Conservation (phyloP, 2,113 vertebrate species). For the Periophthalmodon schlosseri region DNA sequence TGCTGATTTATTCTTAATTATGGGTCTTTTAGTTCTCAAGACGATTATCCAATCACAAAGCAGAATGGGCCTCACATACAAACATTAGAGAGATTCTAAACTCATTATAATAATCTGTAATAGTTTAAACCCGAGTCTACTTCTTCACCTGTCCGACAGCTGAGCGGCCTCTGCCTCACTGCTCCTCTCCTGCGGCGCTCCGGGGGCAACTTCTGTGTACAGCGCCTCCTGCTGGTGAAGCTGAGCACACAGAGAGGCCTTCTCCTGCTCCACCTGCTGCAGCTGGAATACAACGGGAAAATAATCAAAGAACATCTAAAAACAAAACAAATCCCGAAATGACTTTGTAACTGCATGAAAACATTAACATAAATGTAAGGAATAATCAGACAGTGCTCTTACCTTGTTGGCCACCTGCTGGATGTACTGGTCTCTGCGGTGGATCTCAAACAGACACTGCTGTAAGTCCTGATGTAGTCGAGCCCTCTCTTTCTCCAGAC, state of each 20-base stretch:
- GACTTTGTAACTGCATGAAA: no score
- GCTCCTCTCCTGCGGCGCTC: constrained; percentile 84
- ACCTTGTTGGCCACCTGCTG: constrained; percentile 84
- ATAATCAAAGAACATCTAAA: no score
- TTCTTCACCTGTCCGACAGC: constrained; percentile 81
- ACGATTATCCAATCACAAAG: no score
- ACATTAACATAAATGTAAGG: no score
- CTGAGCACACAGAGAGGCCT: constrained; percentile 68
- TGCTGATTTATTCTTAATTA: no score
- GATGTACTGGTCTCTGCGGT: constrained; percentile 80
- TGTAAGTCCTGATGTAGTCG: constrained; percentile 80
- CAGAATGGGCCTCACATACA: no score
- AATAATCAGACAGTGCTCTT: neutral
- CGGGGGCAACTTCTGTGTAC: constrained; percentile 81
- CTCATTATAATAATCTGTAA: no score
- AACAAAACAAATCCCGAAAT: no score
- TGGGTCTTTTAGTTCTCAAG: no score
- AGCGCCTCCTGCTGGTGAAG: constrained; percentile 71
- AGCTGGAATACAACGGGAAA: constrained; percentile 56
- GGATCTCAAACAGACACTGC: constrained; percentile 80
- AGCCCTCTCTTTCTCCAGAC: constrained; percentile 69
- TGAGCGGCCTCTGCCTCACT: constrained; percentile 71
- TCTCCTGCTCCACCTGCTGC: constrained; percentile 82
- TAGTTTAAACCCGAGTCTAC: no score
- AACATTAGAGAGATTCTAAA: no score